Base-by-base conservation (phyloP, 2,797 vertebrate genomes). In the Meda fulgida region DNA sequence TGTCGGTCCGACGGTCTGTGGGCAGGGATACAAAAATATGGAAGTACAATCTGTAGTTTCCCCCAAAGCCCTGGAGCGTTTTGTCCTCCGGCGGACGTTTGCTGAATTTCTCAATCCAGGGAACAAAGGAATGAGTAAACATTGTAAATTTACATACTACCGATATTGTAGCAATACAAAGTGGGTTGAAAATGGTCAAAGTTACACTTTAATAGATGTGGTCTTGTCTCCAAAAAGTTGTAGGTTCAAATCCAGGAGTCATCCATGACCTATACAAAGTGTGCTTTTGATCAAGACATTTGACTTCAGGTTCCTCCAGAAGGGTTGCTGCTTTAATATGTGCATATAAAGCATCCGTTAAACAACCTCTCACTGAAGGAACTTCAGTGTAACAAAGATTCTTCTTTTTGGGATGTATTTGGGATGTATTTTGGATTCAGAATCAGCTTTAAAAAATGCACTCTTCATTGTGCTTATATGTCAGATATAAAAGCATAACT, bases 361-460 rank as follows among this genome's bases (percentile, higher is more conserved):
- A 77, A 77, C 26, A 40, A 43, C 7, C 58, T 31, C 77, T 65
- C 60, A 14, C 36, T 38, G 31, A 43, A 26, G 13, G 8, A 29
- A 3, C n/a, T 46, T 46, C 55, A 43, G 14, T 29, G 29, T n/a
- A 70, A 43, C 69, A 26, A 48, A 16, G 1, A 34, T 29, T 75
- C 21, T 34, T 73, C 13, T 51, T 26, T 80, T 69, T 19, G 43
- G 58, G 58, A 63, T 53, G 7, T n/a, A 80, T 82, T 1, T 83
- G 40, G 40, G 40, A 16, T 53, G 7, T 26, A 80, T 80, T 16
- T 83, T 81, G 81, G 84, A 70, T 80, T 80, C 36, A 78, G 1
- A n/a, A 73, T 58, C 38, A n/a, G 26, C n/a, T 63, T 23, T 16
- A 26, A 21, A 36, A 9, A 81, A 4, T 51, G 51, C 29, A 63